phyloP scores from a whole-genome alignment of 2,888 invertebrate genomes.

The Dichetophora obliterata region DNA sequence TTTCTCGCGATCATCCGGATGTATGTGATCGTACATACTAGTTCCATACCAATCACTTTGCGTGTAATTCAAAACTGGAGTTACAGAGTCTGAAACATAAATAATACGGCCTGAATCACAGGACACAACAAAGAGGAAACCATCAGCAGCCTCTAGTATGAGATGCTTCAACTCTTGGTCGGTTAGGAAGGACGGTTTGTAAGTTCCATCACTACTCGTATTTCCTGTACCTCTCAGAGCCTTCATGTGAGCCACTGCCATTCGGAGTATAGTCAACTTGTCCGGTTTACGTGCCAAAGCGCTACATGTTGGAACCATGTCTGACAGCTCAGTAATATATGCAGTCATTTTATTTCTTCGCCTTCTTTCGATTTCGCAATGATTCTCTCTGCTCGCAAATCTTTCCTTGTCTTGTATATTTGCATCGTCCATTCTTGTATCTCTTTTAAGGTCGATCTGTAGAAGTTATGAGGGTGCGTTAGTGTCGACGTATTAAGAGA shows the following conservation, averaged over 20 bases:
- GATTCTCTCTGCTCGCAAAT: constrained; percentile 97
- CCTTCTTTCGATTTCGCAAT: constrained; percentile 98
- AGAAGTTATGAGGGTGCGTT: constrained; percentile 29
- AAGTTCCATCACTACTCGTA: constrained; percentile 95
- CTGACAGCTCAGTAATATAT: constrained; percentile 98
- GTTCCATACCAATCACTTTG: constrained; percentile 99
- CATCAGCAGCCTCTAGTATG: constrained; percentile 98
- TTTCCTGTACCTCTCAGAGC: constrained; percentile 94
- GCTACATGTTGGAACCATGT: constrained; percentile 99
- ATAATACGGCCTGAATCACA: constrained; percentile 98
- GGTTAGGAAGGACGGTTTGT: constrained; percentile 98
- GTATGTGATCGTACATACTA: constrained; percentile 95
- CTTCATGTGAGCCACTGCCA: constrained; percentile 99
- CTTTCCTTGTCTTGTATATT: constrained; percentile 96
- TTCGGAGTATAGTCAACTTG: constrained; percentile 97
- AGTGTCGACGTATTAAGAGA: constrained; percentile 38
- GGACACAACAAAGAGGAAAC: constrained; percentile 85
- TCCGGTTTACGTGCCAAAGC: constrained; percentile 98
- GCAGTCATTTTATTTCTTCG: constrained; percentile 99
- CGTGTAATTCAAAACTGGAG: constrained; percentile 96
- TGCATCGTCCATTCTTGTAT: constrained; percentile 84
- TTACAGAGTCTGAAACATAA: constrained; percentile 98
- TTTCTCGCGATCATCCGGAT: constrained; percentile 97
- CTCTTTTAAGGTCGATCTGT: neutral
- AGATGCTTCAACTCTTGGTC: constrained; percentile 99